These are phyloP conservation scores for Ptychoptera albimana DNA, from an alignment of 2,888 invertebrate species.

Conservation along the genomic window DNA sequence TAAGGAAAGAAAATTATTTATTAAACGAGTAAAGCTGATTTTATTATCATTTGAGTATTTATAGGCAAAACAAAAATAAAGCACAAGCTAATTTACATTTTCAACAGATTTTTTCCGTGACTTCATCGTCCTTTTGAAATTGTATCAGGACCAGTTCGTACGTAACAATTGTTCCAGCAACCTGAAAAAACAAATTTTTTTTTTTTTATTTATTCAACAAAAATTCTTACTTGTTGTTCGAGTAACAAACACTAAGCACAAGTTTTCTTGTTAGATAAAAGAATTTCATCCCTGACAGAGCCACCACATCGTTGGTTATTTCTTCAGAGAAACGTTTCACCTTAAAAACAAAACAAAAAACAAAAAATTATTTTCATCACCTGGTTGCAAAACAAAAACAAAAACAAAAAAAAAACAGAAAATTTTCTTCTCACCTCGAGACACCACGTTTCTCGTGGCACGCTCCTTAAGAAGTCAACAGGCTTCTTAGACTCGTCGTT, in stretches of 20 bases:
- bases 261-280: constrained; percentile 27
- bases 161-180: constrained; percentile 42
- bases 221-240: background rate
- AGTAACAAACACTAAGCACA: constrained; percentile 24
- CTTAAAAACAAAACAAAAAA: constrained; percentile 11
- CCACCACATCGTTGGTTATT: constrained; percentile 24
- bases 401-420: background rate
- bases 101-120: no score
- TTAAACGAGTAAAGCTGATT: no score
- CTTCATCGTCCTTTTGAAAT: constrained; percentile 29
- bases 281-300: constrained; percentile 28
- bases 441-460: constrained; percentile 32
- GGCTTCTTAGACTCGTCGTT: constrained; percentile 36
- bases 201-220: no score
- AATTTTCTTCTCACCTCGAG: constrained; percentile 21
- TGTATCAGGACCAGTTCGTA: constrained; percentile 42
- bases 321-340: constrained; percentile 26
- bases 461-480: constrained; percentile 27
- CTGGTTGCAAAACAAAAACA: background rate
- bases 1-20: no score
- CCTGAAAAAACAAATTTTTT: no score
- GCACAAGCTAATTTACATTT: no score
- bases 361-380: background rate
- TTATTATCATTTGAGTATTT: no score
- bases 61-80: no score